These are phyloP conservation scores for Zaprionus taronus DNA, from an alignment of 1,140 invertebrate species.

Conservation along the genomic window DNA sequence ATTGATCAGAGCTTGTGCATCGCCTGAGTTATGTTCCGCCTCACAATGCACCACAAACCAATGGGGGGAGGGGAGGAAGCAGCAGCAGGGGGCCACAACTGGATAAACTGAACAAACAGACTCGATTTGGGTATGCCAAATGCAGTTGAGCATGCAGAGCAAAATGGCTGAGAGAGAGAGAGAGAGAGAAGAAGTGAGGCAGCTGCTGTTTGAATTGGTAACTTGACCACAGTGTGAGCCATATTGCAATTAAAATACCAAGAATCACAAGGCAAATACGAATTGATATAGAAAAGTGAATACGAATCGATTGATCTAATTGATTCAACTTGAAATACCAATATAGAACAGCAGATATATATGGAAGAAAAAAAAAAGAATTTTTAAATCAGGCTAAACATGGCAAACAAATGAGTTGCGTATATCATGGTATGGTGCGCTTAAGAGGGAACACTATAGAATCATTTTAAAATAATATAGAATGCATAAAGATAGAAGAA, in stretches of 20 bases:
- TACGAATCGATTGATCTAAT: background rate
- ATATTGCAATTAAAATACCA: background rate
- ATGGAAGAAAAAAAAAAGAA: too few relatives aligned
- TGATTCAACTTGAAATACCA: too few relatives aligned
- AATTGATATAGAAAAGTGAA: background rate
- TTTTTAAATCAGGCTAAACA: too few relatives aligned
- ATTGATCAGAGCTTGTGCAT: conserved; percentile 7
- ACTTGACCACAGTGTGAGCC: conserved; percentile 1
- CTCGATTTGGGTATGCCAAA: background rate
- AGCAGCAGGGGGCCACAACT: background rate
- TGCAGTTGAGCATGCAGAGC: background rate
- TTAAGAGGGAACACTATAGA: too few relatives aligned
- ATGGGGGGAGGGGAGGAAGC: background rate
- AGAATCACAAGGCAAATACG: background rate
- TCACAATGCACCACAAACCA: background rate
- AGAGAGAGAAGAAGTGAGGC: background rate
- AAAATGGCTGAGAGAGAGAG: background rate
- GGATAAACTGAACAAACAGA: background rate
- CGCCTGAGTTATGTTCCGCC: background rate
- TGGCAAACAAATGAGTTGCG: too few relatives aligned
- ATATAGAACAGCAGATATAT: too few relatives aligned
- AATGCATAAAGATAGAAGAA: too few relatives aligned
- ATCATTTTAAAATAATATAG: too few relatives aligned
- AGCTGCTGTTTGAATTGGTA: background rate
- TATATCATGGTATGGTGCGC: too few relatives aligned